Evolutionary conservation across 2,888 invertebrate species (phyloP), one percentile per base, ranked within the genome.

Genomic region (Thereva unica): DNA sequence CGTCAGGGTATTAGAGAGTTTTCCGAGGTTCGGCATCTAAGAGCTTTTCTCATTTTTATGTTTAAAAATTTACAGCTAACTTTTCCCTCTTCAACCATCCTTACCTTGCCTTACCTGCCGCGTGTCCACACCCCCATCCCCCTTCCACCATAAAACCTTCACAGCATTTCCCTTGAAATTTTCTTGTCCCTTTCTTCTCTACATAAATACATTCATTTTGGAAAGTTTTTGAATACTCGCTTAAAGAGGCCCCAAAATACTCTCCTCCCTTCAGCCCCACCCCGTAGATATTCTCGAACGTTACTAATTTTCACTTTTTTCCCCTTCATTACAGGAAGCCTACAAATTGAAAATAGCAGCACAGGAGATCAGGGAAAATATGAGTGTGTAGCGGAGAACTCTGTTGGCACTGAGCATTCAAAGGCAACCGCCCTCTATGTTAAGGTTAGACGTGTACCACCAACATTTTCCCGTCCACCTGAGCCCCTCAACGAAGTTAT

Each of bases 311-410:
- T 50, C 61, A 61, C 61, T 23, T 61, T 61, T 61, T 61, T 61
- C 41, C 23, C 57, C 34, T 68, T 63, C 56, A 67, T 69, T 71
- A 49, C 68, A 81, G 80, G 81, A 70, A 78, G 78, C 55, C 83
- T 97, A 72, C 93, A 95, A 84, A 96, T 97, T 75, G 89, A 89
- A 73, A 90, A 90, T 79, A 93, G 94, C 74, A 91, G 92, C 75
- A 92, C 93, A 76, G 90, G 90, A 73, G 97, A 97, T 82, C 92
- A 94, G 78, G 97, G 95, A 63, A 94, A 94, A 81, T 97, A 95
- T 80, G 97, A 97, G 82, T 97, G 97, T 80, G 93, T 96, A 52
- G 96, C 96, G 0, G 95, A 95, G 78, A 97, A 97, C 80, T 85
- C 90, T 4, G 89, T 93, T 67, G 97, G 97, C 66, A 95, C 95